phyloP scores from a whole-genome alignment of 92 coral and sea anemone genomes.

The Umimayanthus chanpuru region DNA sequence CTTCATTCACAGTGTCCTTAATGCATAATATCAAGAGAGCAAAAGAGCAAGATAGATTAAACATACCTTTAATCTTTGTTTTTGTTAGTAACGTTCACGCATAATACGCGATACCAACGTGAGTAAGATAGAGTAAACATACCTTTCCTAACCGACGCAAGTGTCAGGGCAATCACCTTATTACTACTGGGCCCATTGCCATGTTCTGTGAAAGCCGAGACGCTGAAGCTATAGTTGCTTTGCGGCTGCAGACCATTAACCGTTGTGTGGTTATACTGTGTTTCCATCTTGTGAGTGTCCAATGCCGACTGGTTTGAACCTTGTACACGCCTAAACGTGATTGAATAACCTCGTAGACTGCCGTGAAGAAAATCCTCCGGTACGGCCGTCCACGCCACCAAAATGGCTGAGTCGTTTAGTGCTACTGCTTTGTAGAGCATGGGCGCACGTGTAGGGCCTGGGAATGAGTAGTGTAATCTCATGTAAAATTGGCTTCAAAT shows the following conservation, averaged over 20 bases:
- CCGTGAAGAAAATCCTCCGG: slow-evolving; percentile 51
- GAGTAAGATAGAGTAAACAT: too few relatives aligned
- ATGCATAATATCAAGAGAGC: too few relatives aligned
- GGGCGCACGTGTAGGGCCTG: slow-evolving; percentile 55
- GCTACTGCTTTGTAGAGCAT: slow-evolving; percentile 18
- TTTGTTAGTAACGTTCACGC: too few relatives aligned
- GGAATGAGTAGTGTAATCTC: background rate
- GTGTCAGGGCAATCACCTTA: slow-evolving; percentile 39
- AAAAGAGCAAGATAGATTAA: too few relatives aligned
- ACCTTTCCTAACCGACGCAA: background rate
- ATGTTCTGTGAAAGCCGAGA: slow-evolving; percentile 52
- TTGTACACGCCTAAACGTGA: background rate
- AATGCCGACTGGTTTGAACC: background rate
- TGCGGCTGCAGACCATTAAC: slow-evolving; percentile 51
- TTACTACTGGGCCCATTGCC: slow-evolving; percentile 57
- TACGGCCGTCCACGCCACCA: slow-evolving; percentile 52
- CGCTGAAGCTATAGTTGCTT: slow-evolving; percentile 53
- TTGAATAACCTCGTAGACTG: slow-evolving; percentile 42
- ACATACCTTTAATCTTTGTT: too few relatives aligned
- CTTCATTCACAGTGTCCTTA: too few relatives aligned
- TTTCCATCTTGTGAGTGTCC: background rate
- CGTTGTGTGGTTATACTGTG: background rate
- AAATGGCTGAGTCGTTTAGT: slow-evolving; percentile 43
- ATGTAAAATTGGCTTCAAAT: too few relatives aligned
- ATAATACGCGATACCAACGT: too few relatives aligned